Percentiles rank a stretch among this genome's conserved stretches.
phyloP scores from a whole-genome alignment of 2,113 vertebrate species.

The Macroglossus sobrinus region DNA sequence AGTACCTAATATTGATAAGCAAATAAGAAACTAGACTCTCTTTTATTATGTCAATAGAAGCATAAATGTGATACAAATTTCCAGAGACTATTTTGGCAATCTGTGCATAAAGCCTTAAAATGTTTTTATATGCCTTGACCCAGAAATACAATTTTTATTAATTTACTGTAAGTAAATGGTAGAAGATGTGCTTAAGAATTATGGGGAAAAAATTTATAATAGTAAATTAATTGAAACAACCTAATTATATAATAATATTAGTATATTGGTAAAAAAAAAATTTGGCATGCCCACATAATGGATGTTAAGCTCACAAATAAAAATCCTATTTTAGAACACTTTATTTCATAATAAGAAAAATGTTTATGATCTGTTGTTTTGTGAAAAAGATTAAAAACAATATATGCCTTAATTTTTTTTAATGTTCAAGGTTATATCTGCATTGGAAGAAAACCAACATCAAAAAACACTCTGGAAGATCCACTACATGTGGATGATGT shows the following conservation, averaged over 20 bases:
- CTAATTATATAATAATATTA: slow-evolving; percentile 13
- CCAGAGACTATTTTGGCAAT: not conserved
- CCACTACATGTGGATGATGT: fast-evolving
- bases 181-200: not conserved
- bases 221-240: slow-evolving; percentile 14
- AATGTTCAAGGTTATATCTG: not conserved
- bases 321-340: not conserved
- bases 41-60: not conserved
- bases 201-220: not conserved
- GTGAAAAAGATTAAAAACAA: not conserved
- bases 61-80: not conserved
- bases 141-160: slow-evolving; percentile 1
- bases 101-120: slow-evolving; percentile 15
- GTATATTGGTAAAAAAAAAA: slow-evolving; percentile 26
- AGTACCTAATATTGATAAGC: not conserved
- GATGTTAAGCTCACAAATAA: not conserved
- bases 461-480: not conserved
- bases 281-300: not conserved
- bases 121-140: slow-evolving; percentile 19
- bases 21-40: not conserved
- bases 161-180: slow-evolving; percentile 37
- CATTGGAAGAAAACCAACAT: not conserved
- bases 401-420: not conserved
- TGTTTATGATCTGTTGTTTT: not conserved
- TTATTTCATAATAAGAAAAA: not conserved